Evolutionary conservation across 2,797 vertebrate species (phyloP).

Genomic region (Danio tinwini): DNA sequence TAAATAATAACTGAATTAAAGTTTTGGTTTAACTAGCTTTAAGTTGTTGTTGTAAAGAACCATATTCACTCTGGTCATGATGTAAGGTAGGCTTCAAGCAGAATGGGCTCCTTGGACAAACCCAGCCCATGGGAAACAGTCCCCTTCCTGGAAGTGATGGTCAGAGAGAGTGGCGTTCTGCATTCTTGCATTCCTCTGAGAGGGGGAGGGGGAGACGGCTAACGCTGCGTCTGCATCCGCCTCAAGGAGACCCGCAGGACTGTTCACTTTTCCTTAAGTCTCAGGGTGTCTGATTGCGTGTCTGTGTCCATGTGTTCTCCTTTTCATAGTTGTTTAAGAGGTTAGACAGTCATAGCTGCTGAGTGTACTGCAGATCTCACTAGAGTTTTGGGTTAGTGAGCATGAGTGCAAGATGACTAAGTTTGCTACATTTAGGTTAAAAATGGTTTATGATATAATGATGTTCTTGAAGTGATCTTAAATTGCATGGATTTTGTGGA

Average conservation of each 20-base stretch:
- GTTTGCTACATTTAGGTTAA: not conserved
- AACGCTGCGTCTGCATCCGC: conserved; percentile 20
- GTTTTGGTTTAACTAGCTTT: too few species aligned
- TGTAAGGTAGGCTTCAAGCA: conserved; percentile 47
- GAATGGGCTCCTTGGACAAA: conserved; percentile 26
- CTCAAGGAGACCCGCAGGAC: conserved; percentile 15
- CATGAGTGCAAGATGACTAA: conserved; percentile 5
- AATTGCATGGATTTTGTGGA: not conserved
- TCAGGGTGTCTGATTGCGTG: not conserved
- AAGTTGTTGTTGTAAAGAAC: conserved; percentile 42
- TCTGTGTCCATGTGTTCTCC: conserved; percentile 10
- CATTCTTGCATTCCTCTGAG: conserved; percentile 65
- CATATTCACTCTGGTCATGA: conserved; percentile 16
- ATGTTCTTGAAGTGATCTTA: not conserved
- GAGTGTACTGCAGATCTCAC: conserved; percentile 36
- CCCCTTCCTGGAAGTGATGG: conserved; percentile 57
- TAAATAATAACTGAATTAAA: too few species aligned
- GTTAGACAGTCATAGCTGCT: conserved; percentile 35
- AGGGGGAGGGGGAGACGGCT: conserved; percentile 47
- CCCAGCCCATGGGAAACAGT: conserved; percentile 38
- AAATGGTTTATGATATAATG: not conserved
- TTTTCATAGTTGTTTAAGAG: not conserved
- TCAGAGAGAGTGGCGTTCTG: conserved; percentile 52
- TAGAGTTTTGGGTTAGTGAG: conserved; percentile 29
- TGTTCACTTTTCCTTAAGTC: not conserved